phyloP scores from a whole-genome alignment of 2,888 invertebrate genomes.

The Fragum sueziense region DNA sequence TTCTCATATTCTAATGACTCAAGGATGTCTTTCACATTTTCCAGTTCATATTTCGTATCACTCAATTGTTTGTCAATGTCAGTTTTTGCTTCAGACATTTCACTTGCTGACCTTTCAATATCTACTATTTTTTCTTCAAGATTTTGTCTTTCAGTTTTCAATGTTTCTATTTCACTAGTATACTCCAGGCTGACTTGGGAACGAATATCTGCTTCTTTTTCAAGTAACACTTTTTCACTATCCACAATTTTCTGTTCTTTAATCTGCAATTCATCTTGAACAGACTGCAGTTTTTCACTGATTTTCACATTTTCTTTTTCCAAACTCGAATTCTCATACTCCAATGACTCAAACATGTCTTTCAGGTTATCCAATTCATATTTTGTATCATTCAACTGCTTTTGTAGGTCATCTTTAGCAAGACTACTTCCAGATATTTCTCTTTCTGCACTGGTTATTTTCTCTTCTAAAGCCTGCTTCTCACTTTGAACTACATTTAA shows the following conservation, averaged over 20 bases:
- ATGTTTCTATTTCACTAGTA: slow-evolving; percentile 27
- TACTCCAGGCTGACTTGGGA: too few species aligned
- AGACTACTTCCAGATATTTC: background rate
- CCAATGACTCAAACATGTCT: slow-evolving; percentile 70
- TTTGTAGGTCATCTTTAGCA: slow-evolving; percentile 35
- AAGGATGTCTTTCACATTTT: slow-evolving; percentile 70
- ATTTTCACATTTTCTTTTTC: slow-evolving; percentile 60
- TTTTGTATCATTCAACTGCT: slow-evolving; percentile 45
- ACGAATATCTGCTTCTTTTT: background rate
- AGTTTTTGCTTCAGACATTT: slow-evolving; percentile 21
- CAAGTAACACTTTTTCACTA: background rate
- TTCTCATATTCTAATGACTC: slow-evolving; percentile 72
- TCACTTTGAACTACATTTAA: slow-evolving; percentile 31
- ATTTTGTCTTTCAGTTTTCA: slow-evolving; percentile 29
- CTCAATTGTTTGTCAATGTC: slow-evolving; percentile 44
- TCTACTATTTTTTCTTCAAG: slow-evolving; percentile 33
- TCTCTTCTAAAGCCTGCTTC: slow-evolving; percentile 28
- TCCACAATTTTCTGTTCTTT: background rate
- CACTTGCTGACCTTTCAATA: background rate
- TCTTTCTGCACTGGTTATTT: slow-evolving; percentile 21
- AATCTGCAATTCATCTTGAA: background rate
- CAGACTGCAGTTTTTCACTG: background rate
- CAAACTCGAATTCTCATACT: slow-evolving; percentile 65
- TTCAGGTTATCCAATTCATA: slow-evolving; percentile 65
- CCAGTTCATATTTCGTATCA: slow-evolving; percentile 54